A percentile compares a stretch with the other conserved stretches of the same genome.
These are phyloP conservation scores for Drosophila obscura DNA, from an alignment of 1,140 invertebrate species.

Conservation along the genomic window DNA sequence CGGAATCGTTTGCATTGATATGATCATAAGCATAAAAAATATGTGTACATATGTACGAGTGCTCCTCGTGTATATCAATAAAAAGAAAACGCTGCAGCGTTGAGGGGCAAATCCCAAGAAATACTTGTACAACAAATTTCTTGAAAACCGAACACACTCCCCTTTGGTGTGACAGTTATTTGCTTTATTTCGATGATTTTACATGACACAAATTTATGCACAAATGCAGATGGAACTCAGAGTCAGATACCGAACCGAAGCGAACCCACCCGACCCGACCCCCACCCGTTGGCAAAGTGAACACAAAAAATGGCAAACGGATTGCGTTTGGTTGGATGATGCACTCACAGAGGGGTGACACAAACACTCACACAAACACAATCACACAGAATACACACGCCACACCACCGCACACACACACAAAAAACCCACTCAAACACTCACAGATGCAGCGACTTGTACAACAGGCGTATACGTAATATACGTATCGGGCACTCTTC, in stretches of 20 bases:
- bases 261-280: background rate
- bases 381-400: background rate
- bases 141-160: slow-evolving; percentile 1
- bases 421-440: too few species aligned
- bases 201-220: slow-evolving; percentile 78
- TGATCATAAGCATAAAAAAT: slow-evolving; percentile 72
- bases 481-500: background rate
- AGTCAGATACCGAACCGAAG: background rate
- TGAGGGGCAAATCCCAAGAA: slow-evolving; percentile 26
- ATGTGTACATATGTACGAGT: slow-evolving; percentile 19
- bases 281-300: slow-evolving; percentile 1
- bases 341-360: slow-evolving; percentile 29
- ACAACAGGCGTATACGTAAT: slow-evolving; percentile 48
- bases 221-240: slow-evolving; percentile 50
- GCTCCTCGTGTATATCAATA: slow-evolving; percentile 22
- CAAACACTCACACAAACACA: slow-evolving; percentile 6
- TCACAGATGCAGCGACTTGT: background rate
- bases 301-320: slow-evolving; percentile 11
- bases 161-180: slow-evolving; percentile 66
- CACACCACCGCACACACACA: too few species aligned
- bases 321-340: slow-evolving; percentile 14
- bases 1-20: slow-evolving; percentile 62
- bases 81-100: slow-evolving; percentile 26
- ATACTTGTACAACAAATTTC: slow-evolving; percentile 31
- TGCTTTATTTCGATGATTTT: slow-evolving; percentile 79